Evolutionary conservation across 2,113 vertebrate genomes (phyloP).

Genomic region (Athene cunicularia): DNA sequence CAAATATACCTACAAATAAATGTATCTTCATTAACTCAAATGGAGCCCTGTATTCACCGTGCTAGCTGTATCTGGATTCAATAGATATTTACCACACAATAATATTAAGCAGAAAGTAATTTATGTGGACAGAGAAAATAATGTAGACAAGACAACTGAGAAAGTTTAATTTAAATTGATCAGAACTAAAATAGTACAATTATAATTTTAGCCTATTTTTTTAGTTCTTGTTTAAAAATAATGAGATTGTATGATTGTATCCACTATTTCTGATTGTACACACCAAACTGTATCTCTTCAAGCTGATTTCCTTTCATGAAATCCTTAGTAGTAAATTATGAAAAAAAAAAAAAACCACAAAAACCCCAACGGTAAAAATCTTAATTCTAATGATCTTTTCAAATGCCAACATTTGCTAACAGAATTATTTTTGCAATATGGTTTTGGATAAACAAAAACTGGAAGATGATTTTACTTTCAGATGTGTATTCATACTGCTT

Average conservation of each 20-base stretch:
- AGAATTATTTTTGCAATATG: not conserved
- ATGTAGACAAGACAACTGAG: not conserved
- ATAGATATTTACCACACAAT: not conserved
- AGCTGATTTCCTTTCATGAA: not conserved
- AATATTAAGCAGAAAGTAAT: not conserved
- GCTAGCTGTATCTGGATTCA: not conserved
- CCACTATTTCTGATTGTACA: not conserved
- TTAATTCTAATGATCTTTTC: not conserved
- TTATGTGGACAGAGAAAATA: not conserved
- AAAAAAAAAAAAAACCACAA: not conserved
- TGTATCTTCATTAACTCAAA: not conserved
- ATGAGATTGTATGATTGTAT: not conserved
- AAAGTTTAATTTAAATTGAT: not conserved
- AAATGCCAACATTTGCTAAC: not conserved
- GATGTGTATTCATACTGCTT: not conserved
- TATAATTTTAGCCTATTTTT: not conserved
- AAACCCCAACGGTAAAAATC: not conserved
- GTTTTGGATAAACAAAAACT: not conserved
- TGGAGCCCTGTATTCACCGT: not conserved
- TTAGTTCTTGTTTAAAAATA: not conserved
- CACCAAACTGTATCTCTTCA: not conserved
- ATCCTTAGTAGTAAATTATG: not conserved
- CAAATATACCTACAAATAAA: not conserved
- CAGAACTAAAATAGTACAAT: not conserved
- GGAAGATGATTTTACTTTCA: not conserved